A percentile compares a stretch with the other conserved stretches of the same genome.
Evolutionary conservation across 2,113 vertebrate species (phyloP).

Genomic region (Probosciger aterrimus): DNA sequence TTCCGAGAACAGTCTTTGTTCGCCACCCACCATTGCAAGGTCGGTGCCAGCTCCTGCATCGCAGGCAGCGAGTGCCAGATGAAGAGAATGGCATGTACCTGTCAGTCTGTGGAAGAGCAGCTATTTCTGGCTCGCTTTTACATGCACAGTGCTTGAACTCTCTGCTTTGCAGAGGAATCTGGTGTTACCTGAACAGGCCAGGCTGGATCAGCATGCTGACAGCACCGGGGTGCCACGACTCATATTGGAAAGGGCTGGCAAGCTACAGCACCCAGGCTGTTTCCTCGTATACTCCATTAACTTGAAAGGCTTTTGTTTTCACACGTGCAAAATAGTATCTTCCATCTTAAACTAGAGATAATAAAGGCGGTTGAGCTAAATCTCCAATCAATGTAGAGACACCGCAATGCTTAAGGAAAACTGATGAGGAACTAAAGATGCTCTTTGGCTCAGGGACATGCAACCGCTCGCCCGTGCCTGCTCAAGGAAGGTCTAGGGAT

Average conservation of each 20-base stretch:
- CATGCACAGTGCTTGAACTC: not conserved
- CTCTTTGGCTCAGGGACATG: not conserved
- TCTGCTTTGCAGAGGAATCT: not conserved
- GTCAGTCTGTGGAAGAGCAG: not conserved
- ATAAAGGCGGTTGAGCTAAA: conserved; percentile 9
- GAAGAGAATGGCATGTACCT: not conserved
- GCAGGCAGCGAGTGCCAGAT: not conserved
- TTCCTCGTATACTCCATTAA: conserved; percentile 55
- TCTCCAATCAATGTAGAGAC: not conserved
- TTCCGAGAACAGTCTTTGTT: conserved; percentile 22
- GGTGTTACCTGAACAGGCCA: not conserved
- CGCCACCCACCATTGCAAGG: not conserved
- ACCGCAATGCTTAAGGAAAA: not conserved
- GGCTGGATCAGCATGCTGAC: conserved; percentile 8
- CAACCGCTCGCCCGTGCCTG: fast-evolving
- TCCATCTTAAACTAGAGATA: conserved; percentile 41
- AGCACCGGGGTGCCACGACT: not conserved
- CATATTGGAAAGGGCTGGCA: not conserved
- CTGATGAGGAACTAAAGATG: conserved; percentile 1
- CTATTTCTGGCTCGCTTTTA: conserved; percentile 11
- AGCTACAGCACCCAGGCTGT: conserved; percentile 21
- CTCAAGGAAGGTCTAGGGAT: not conserved
- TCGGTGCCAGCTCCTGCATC: conserved; percentile 17
- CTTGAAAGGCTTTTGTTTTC: conserved; percentile 46
- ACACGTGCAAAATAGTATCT: conserved; percentile 34